These are phyloP conservation scores for Motacilla alba DNA, from an alignment of 2,113 vertebrate species.

Conservation along the genomic window DNA sequence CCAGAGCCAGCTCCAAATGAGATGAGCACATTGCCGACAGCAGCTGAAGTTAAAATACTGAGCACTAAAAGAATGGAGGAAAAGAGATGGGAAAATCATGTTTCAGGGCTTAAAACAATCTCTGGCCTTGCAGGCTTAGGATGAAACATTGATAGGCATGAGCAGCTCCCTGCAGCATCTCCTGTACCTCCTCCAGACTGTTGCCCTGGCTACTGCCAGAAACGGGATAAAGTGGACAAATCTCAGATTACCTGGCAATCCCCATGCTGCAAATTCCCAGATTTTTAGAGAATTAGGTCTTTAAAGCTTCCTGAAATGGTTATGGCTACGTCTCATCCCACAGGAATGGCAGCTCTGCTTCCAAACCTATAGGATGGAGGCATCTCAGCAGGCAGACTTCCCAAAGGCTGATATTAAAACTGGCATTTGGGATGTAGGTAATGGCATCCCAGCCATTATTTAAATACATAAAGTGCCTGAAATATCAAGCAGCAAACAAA, in stretches of 20 bases:
- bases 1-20: not conserved
- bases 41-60: not conserved
- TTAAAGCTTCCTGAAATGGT: not conserved
- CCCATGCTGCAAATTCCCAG: not conserved
- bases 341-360: not conserved
- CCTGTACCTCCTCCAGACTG: not conserved
- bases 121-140: not conserved
- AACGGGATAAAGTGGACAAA: not conserved
- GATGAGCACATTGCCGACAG: not conserved
- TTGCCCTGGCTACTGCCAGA: not conserved
- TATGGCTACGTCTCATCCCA: not conserved
- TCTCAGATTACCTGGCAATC: not conserved
- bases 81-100: not conserved
- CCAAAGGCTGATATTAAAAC: not conserved
- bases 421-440: not conserved
- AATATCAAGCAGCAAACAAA: not conserved
- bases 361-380: not conserved
- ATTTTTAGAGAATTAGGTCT: not conserved
- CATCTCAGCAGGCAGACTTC: not conserved
- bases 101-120: not conserved
- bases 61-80: not conserved
- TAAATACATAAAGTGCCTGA: not conserved
- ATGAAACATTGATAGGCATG: not conserved
- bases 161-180: not conserved
- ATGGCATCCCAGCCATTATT: not conserved